Evolutionary conservation across 1,140 invertebrate species (phyloP).

Genomic region (Drosophila aff.): DNA sequence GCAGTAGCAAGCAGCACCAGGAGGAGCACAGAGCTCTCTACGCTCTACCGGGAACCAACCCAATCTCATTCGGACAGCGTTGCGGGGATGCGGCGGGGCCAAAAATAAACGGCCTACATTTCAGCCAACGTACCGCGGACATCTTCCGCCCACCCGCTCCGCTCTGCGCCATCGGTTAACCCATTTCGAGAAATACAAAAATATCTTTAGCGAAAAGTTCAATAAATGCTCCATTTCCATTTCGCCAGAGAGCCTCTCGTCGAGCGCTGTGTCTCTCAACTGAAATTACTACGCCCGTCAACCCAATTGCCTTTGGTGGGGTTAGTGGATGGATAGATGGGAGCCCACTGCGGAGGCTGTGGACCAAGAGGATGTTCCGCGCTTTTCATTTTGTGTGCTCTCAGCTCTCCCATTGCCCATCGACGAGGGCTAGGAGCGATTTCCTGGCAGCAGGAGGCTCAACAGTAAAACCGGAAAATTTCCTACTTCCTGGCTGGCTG

Average conservation of each 20-base stretch:
- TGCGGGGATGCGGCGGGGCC: constrained; percentile 17
- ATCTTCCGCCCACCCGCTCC: constrained; percentile 7
- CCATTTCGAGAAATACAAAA: constrained; percentile 67
- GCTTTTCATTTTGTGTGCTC: constrained; percentile 63
- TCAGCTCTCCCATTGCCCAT: constrained; percentile 1
- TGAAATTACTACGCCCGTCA: constrained; percentile 69
- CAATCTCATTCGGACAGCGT: constrained; percentile 23
- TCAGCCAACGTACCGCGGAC: constrained; percentile 11
- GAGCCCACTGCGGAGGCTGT: constrained; percentile 1
- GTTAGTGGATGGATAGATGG: constrained; percentile 17
- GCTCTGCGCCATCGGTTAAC: constrained; percentile 36
- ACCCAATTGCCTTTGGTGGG: constrained; percentile 62
- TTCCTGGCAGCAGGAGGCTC: constrained; percentile 72
- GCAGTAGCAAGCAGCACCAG: constrained; percentile 11
- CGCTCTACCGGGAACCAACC: constrained; percentile 14
- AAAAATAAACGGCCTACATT: constrained; percentile 73
- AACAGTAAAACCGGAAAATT: constrained; percentile 80
- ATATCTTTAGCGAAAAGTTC: constrained; percentile 79
- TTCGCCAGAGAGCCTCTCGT: constrained; percentile 41
- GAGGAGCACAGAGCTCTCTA: constrained; percentile 4
- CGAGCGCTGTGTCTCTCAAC: constrained; percentile 16
- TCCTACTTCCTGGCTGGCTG: constrained; percentile 70
- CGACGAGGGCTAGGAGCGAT: constrained; percentile 48
- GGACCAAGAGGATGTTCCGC: constrained; percentile 17
- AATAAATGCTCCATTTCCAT: constrained; percentile 80